phyloP scores from a whole-genome alignment of 53 echinoderm and acorn worm species.

The Stichopus horrens region DNA sequence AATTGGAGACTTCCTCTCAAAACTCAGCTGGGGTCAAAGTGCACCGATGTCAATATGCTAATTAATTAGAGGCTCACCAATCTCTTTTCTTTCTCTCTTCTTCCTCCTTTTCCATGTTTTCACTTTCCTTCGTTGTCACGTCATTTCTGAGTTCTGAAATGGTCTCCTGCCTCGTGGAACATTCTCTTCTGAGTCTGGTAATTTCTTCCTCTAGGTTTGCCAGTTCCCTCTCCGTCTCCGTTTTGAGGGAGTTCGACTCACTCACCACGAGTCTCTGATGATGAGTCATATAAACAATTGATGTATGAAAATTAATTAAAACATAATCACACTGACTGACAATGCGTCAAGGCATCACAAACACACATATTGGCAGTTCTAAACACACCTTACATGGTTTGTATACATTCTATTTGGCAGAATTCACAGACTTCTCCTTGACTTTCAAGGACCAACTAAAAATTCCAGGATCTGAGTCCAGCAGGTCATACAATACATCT shows the following conservation, averaged over 20 bases:
- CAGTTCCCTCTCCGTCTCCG: not conserved
- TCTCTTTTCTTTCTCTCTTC: not conserved
- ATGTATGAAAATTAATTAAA: not conserved
- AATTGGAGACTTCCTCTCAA: no score
- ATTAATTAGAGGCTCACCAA: not conserved
- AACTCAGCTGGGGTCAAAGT: not conserved
- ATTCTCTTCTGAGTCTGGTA: not conserved
- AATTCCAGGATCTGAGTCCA: no score
- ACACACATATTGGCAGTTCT: no score
- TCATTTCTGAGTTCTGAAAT: not conserved
- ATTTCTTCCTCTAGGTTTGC: not conserved
- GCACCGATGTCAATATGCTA: not conserved
- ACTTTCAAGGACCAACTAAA: no score
- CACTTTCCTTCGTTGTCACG: not conserved
- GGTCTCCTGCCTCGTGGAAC: not conserved
- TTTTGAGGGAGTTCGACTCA: not conserved
- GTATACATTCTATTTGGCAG: no score
- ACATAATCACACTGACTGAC: no score
- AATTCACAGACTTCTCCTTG: no score
- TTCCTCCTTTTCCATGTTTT: not conserved
- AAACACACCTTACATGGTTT: no score
- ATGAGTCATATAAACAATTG: not conserved
- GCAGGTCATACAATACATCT: no score
- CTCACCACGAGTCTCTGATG: constrained; percentile 1
- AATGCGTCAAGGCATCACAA: no score